Evolutionary conservation across 2,113 vertebrate species (phyloP).

Genomic region (Symphodus melops): DNA sequence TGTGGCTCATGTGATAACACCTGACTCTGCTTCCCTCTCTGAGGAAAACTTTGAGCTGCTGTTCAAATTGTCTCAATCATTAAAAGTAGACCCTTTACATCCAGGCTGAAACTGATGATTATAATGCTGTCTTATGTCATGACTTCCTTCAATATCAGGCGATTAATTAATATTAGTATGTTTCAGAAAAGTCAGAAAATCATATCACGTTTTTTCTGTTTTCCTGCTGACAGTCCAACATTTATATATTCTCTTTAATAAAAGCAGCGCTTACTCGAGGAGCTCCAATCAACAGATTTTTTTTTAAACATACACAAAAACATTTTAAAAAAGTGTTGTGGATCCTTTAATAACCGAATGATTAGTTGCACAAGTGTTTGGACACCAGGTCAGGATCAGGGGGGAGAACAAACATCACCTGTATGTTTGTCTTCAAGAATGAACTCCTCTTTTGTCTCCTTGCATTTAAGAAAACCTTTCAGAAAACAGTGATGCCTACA

Average conservation of each 20-base stretch:
- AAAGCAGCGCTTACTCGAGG: neutral
- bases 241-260: neutral
- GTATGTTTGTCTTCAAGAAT: conserved; percentile 9
- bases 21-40: no score
- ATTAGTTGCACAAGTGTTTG: no score
- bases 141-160: no score
- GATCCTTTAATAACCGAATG: neutral
- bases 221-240: neutral
- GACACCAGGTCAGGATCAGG: neutral
- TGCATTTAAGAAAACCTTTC: conserved; percentile 35
- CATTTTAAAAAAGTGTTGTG: neutral
- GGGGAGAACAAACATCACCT: conserved; percentile 2
- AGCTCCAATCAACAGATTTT: neutral
- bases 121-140: neutral
- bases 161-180: no score
- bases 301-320: neutral
- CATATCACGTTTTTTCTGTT: neutral
- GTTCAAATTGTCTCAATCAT: neutral
- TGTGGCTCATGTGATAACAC: neutral
- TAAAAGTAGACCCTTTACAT: neutral
- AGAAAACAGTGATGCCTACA: conserved; percentile 7
- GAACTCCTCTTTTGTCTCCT: conserved; percentile 21
- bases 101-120: neutral
- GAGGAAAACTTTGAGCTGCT: neutral
- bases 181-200: no score